Evolutionary conservation across 2,113 vertebrate species (phyloP).

Genomic region (Ahaetulla prasina): DNA sequence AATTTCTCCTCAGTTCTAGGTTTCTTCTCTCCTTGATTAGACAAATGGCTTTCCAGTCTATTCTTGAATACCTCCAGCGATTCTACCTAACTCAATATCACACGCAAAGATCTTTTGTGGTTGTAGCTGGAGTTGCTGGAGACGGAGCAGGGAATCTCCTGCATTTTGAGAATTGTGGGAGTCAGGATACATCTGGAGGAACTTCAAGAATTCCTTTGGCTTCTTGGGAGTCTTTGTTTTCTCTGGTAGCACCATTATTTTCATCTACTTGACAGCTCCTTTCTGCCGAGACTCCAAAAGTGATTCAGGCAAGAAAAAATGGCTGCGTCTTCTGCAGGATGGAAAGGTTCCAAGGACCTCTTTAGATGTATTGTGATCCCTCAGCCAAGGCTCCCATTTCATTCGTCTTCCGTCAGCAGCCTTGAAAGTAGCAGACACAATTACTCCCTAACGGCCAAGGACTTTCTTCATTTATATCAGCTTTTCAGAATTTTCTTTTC

Average conservation of each 20-base stretch:
- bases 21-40: not conserved
- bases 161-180: not conserved
- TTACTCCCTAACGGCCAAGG: not conserved
- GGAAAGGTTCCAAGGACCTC: not conserved
- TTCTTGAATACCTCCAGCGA: not conserved
- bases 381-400: not conserved
- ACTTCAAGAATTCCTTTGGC: not conserved
- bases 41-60: not conserved
- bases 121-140: not conserved
- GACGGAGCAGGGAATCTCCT: not conserved
- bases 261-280: not conserved
- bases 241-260: not conserved
- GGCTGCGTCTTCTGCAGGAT: not conserved
- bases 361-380: not conserved
- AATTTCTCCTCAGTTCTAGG: not conserved
- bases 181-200: not conserved
- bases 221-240: not conserved
- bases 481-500: not conserved
- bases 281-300: not conserved
- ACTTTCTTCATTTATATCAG: not conserved
- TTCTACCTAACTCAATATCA: not conserved
- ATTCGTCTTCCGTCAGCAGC: not conserved
- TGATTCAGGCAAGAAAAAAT: not conserved
- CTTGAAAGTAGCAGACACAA: not conserved
- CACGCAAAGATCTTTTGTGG: not conserved